Evolutionary conservation across 1,140 invertebrate genomes (phyloP).

Genomic region (Drosophila punjabiensis): DNA sequence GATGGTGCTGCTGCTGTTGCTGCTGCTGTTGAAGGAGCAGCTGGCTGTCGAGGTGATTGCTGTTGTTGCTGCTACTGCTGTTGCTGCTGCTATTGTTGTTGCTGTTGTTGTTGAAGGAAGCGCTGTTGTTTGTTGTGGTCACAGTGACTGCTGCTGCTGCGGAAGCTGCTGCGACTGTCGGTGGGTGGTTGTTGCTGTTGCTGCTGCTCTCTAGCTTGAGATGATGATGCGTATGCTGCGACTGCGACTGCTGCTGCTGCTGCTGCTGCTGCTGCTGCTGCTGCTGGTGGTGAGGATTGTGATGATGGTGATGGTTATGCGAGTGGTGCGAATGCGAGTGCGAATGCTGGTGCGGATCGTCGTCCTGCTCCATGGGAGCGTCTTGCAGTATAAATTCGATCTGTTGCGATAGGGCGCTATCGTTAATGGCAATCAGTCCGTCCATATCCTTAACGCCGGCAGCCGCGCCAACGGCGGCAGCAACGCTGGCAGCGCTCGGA

Average conservation of each 20-base stretch:
- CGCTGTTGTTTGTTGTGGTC: constrained; percentile 38
- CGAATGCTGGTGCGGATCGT: constrained; percentile 62
- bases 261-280: constrained; percentile 19
- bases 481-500: constrained; percentile 34
- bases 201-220: constrained; percentile 42
- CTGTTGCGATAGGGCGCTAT: constrained; percentile 85
- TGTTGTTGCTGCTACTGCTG: constrained; percentile 38
- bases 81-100: constrained; percentile 44
- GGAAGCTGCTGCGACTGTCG: constrained; percentile 66
- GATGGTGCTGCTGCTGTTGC: constrained; percentile 69
- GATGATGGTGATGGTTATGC: constrained; percentile 33
- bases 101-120: constrained; percentile 54
- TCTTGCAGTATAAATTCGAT: constrained; percentile 85
- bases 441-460: constrained; percentile 73
- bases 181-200: constrained; percentile 65
- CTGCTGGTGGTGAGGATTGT: constrained; percentile 23
- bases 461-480: constrained; percentile 47
- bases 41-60: constrained; percentile 41
- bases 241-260: constrained; percentile 38
- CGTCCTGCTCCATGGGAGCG: constrained; percentile 84
- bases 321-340: constrained; percentile 45
- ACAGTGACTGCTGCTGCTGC: constrained; percentile 24
- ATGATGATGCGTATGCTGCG: constrained; percentile 29
- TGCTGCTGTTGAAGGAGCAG: constrained; percentile 59
- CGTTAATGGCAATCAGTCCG: constrained; percentile 83